A percentile compares a stretch with the other conserved stretches of the same genome.
These are phyloP conservation scores for Plecturocebus donacophilus DNA, from an alignment of 2,113 vertebrate species.

Conservation along the genomic window DNA sequence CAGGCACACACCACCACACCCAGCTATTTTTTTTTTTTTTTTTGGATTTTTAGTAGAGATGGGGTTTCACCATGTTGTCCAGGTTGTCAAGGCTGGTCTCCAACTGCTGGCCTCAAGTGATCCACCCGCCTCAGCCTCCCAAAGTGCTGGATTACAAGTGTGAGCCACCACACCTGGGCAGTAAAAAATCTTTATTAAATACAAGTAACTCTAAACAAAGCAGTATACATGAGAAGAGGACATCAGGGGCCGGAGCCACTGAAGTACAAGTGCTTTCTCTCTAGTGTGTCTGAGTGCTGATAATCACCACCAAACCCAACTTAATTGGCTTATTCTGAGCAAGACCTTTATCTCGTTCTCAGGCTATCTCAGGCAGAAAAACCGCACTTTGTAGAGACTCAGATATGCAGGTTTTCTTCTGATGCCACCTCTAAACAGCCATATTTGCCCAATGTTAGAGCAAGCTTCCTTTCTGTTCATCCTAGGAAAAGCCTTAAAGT, in stretches of 20 bases:
- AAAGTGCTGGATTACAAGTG: too few species aligned
- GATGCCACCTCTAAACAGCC: not conserved
- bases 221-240: not conserved
- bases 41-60: too few species aligned
- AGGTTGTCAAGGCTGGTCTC: too few species aligned
- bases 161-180: too few species aligned
- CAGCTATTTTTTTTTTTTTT: too few species aligned
- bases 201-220: not conserved
- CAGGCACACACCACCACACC: too few species aligned
- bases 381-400: not conserved
- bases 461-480: not conserved
- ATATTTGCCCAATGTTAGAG: not conserved
- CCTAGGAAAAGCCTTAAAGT: not conserved
- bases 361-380: not conserved
- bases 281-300: not conserved
- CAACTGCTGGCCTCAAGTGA: too few species aligned
- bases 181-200: not conserved
- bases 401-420: not conserved
- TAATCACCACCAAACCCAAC: not conserved
- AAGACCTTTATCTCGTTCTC: not conserved
- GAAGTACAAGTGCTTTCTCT: too few species aligned
- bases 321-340: not conserved
- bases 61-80: too few species aligned
- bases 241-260: not conserved
- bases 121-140: too few species aligned